phyloP scores from a whole-genome alignment of 2,797 vertebrate genomes.

The Dendrocincla tyrannina region DNA sequence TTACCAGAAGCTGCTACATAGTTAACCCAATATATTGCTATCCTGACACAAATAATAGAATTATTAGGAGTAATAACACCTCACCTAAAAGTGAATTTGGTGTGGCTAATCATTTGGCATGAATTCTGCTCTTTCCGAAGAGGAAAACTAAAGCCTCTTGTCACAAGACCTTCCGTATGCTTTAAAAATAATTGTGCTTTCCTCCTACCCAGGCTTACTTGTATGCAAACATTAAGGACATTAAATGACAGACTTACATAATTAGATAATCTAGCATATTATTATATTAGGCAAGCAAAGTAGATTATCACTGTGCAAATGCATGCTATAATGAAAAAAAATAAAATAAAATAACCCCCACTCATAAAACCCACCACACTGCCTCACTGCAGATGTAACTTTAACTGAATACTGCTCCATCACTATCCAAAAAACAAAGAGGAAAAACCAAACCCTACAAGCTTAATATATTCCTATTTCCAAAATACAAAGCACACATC shows the following conservation, averaged over 20 bases:
- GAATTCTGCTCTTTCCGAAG: not conserved
- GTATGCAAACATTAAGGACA: not conserved
- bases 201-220: not conserved
- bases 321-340: not conserved
- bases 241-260: not conserved
- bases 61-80: not conserved
- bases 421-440: not conserved
- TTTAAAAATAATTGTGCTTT: not conserved
- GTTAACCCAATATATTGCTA: not conserved
- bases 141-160: not conserved
- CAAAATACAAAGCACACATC: not conserved
- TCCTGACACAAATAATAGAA: not conserved
- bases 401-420: not conserved
- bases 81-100: not conserved
- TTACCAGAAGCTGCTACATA: not conserved
- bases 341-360: not conserved
- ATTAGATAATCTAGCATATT: not conserved
- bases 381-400: not conserved
- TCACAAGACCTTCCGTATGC: not conserved
- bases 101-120: not conserved
- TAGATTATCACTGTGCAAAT: not conserved
- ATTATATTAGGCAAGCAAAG: not conserved
- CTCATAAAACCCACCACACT: not conserved
- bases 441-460: not conserved
- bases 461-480: not conserved